Base-by-base conservation (phyloP, 2,888 invertebrate genomes). In the Globia sparganii region DNA sequence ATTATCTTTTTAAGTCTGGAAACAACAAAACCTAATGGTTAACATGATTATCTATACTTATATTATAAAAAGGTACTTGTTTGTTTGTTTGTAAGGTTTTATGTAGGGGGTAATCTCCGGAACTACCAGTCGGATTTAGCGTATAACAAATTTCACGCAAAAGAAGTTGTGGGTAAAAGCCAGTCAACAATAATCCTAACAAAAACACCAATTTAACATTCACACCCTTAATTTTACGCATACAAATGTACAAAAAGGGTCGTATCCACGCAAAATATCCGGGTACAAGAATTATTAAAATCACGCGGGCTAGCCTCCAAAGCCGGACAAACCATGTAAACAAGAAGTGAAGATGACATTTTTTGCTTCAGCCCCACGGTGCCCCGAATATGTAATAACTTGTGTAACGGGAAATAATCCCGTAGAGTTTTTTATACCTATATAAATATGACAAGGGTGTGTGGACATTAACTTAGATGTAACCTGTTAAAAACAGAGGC, bases 301-400 rank as follows among this genome's bases (percentile, higher is more conserved):
- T 87, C 85, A 84, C 74, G 81, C 77, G 68, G 62, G 53, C 53
- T 69, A 67, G 53, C 70, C 75, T 49, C 66, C 70, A 70, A 80
- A 83, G 66, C 79, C 69, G 80, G 77, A 80, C 83, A 78, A 77
- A 84, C 80, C 84, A 84, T 79, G 66, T 58, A 77, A 87, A 88
- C 80, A 85, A 82, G 81, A 82, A 82, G 77, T 80, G 83, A 88
- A 90, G 84, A 89, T 87, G 87, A 84, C 77, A 87, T 85, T 87
- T 87, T 86, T 83, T 85, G 75, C 68, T 83, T 72, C 37, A 80
- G 67, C 49, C 68, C 67, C 68, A 68, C 75, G 80, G 68, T 73
- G 85, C 85, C 88, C 87, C 81, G 89, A 88, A 91, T 90, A 88
- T 89, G 70, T 85, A 87, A 88, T 85, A 86, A 86, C 81, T 83